phyloP scores from a whole-genome alignment of 2,113 vertebrate genomes.

The Gallinago paraguaiae region DNA sequence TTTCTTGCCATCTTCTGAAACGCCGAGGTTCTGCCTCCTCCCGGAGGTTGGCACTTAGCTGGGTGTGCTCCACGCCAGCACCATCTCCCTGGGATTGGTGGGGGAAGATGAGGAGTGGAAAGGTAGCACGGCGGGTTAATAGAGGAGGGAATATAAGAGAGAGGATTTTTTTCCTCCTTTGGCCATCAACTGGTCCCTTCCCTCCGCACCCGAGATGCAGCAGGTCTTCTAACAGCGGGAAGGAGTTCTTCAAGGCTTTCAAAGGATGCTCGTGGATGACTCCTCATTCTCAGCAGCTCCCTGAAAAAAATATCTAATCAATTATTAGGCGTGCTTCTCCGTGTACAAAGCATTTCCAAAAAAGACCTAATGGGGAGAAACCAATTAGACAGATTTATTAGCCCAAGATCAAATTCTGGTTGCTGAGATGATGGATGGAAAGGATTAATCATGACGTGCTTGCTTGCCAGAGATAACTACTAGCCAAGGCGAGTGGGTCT shows the following conservation, averaged over 20 bases:
- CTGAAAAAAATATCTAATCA: neutral
- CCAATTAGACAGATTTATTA: slow-evolving; percentile 6
- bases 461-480: neutral
- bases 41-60: neutral
- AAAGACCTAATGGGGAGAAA: slow-evolving; percentile 1
- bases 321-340: neutral
- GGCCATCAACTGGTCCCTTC: neutral
- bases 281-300: neutral
- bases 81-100: neutral
- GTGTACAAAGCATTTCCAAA: neutral
- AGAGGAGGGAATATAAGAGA: neutral
- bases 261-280: neutral
- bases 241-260: neutral
- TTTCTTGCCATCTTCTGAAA: neutral
- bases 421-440: neutral
- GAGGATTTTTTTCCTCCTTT: neutral
- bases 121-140: neutral
- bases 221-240: neutral
- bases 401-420: neutral
- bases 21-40: neutral
- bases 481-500: neutral
- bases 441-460: neutral
- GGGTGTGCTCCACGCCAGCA: neutral
- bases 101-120: neutral
- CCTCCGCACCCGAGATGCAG: neutral